A percentile compares a stretch with the other conserved stretches of the same genome.
Conservation (phyloP, 1,140 invertebrate species). For the Pseudoatta argentina region DNA sequence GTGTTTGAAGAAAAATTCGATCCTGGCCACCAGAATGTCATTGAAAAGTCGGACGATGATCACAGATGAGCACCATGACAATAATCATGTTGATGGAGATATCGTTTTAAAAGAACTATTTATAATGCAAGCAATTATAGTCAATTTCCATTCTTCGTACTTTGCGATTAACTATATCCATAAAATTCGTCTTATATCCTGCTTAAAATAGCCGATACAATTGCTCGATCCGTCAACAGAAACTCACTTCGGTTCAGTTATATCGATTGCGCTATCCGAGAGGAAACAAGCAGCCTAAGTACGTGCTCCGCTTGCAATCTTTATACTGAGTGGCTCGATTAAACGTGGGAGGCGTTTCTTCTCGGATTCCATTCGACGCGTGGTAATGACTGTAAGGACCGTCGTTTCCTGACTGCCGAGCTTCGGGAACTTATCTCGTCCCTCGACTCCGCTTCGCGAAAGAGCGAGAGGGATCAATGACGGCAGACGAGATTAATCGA, state of each 20-base stretch:
- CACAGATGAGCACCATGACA: background rate
- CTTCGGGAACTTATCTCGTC: constrained; percentile 60
- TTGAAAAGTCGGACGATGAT: background rate
- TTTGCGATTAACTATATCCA: background rate
- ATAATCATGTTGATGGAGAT: background rate
- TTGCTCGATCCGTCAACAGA: constrained; percentile 34
- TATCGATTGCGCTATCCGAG: constrained; percentile 51
- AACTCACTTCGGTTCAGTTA: constrained; percentile 2
- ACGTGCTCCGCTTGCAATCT: constrained; percentile 59
- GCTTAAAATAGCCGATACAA: background rate
- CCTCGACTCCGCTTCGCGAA: background rate
- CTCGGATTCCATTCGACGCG: constrained; percentile 59
- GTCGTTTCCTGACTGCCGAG: constrained; percentile 64
- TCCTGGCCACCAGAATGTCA: background rate
- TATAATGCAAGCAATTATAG: background rate
- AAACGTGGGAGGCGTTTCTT: constrained; percentile 62
- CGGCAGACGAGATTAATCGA: constrained; percentile 65
- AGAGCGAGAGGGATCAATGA: constrained; percentile 9
- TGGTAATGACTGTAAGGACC: constrained; percentile 63
- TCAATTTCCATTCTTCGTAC: background rate
- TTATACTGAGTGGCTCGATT: constrained; percentile 62
- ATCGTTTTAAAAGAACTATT: background rate
- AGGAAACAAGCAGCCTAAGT: constrained; percentile 48
- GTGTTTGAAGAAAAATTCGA: background rate
- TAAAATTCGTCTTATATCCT: constrained; percentile 4